Base-by-base conservation (phyloP, 1,140 invertebrate species). In the Acromyrmex charruanus region DNA sequence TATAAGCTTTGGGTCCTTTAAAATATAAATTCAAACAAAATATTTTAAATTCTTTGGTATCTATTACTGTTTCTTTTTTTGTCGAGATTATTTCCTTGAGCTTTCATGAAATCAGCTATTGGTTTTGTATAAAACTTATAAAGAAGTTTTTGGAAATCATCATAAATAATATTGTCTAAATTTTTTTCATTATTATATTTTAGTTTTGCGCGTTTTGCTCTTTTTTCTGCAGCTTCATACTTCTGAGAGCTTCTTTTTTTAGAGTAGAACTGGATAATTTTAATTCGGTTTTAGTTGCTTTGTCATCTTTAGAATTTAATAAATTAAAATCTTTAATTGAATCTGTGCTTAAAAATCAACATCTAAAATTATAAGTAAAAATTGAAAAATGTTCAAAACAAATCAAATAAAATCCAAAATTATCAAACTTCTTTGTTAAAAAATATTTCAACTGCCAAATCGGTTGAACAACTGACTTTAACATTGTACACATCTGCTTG, bases 11-110 rank as follows among this genome's bases (percentile, higher is more conserved):
- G 7, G 55, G 31, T 2, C 31, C 5, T 75, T 75, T 75, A 75
- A 77, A 77, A 77, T 77, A 77, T 59, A 77, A 59, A 75, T 75
- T 75, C 35, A 35, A 77, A 59, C 72, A 77, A 18, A 77, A 59
- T 14, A 59, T 77, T 55, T 77, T 39, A 12, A 75, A 75, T 55
- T 28, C 4, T 74, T 74, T 74, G 6, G 28, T 21, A 74, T 72
- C 28, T 74, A 31, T 35, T 74, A 74, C 71, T 10, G 21, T 74
- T 35, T 35, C 5, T 55, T 74, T 0, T 74, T 3, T 55, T 55
- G 6, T 28, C n/a, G 0, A 55, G 18, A 74, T 28, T 55, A 55
- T 75, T 5, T 25, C 18, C 31, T 59, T 75, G 55, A 75, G 55
- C n/a, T 59, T 75, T 75, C 31, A 75, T 75, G 59, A 59, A 75